phyloP scores from a whole-genome alignment of 2,797 vertebrate genomes.

The Micrastur ruficollis region DNA sequence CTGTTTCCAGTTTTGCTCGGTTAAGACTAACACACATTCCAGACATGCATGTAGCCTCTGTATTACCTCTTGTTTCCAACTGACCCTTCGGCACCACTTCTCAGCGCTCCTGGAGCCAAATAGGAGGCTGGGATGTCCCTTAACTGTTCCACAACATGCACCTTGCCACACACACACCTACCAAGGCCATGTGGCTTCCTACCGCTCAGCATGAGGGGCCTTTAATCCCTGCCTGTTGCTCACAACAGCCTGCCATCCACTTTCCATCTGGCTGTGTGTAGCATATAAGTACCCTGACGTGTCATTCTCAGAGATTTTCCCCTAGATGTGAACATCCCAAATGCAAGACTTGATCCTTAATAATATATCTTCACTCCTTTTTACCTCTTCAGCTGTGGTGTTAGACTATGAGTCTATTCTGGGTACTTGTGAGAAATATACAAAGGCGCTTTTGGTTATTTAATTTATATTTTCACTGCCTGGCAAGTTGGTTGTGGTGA shows the following conservation, averaged over 20 bases:
- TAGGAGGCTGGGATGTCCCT: neutral
- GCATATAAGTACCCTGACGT: neutral
- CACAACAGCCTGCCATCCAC: neutral
- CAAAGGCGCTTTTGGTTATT: neutral
- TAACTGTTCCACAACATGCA: neutral
- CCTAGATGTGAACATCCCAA: neutral
- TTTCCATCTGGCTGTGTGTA: neutral
- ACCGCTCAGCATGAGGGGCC: accelerated
- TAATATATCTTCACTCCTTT: neutral
- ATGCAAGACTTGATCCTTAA: neutral
- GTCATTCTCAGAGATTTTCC: neutral
- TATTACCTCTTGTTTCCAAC: accelerated
- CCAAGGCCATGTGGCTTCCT: neutral
- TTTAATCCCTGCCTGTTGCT: neutral
- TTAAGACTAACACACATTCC: too few relatives aligned
- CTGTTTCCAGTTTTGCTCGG: neutral
- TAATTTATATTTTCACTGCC: neutral
- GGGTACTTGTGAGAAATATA: neutral
- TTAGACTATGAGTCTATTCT: neutral
- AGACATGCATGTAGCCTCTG: too few relatives aligned
- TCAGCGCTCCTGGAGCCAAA: neutral
- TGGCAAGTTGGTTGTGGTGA: neutral
- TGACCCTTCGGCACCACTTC: neutral
- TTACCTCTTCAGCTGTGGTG: neutral
- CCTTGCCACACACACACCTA: neutral